phyloP scores from a whole-genome alignment of 2,113 vertebrate genomes.

The Furnarius figulus region DNA sequence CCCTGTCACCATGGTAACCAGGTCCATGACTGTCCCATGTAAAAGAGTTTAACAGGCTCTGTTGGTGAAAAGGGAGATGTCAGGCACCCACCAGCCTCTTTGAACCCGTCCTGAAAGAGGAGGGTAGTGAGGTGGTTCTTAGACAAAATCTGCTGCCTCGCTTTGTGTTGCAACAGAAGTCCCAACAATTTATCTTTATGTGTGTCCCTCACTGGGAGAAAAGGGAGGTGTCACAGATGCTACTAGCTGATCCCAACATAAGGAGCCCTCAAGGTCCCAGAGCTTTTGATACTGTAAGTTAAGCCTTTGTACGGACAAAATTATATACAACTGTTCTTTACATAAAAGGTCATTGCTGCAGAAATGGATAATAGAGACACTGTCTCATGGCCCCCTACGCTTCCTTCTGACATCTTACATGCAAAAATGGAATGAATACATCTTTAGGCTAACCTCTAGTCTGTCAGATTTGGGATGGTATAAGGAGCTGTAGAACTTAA shows the following conservation, averaged over 20 bases:
- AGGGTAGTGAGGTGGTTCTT: neutral
- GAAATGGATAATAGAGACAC: neutral
- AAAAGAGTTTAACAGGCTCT: neutral
- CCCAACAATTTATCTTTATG: neutral
- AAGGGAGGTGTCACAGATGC: neutral
- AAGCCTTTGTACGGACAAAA: neutral
- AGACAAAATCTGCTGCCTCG: neutral
- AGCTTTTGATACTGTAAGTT: neutral
- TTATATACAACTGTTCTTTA: neutral
- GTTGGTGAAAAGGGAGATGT: neutral
- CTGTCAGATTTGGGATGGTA: neutral
- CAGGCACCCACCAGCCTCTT: neutral
- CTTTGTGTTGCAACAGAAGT: neutral
- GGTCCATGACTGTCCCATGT: neutral
- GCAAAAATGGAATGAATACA: neutral
- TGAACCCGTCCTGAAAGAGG: neutral
- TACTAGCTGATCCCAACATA: neutral
- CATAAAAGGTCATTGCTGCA: neutral
- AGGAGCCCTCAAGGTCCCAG: neutral
- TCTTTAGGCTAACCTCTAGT: neutral
- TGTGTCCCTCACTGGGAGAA: neutral
- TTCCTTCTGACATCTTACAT: neutral
- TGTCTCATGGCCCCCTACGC: rapidly evolving
- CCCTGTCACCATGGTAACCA: conserved; percentile 2
- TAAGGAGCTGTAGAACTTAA: neutral